phyloP scores from a whole-genome alignment of 1,140 invertebrate genomes.

The Hypsibius dujardini region DNA sequence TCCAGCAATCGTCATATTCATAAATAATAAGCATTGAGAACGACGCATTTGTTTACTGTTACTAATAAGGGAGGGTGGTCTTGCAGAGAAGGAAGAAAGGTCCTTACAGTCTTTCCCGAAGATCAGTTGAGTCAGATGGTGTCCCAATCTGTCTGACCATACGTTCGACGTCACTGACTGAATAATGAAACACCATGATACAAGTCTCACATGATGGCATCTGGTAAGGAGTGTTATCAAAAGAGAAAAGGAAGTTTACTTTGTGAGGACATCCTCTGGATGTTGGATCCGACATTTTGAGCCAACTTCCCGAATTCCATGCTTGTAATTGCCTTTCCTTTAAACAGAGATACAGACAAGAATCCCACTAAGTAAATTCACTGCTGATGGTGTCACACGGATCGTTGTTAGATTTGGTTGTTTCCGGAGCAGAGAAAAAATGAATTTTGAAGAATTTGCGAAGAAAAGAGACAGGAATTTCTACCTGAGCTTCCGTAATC shows the following conservation, averaged over 20 bases:
- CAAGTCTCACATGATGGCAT: not conserved
- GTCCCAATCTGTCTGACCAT: conserved; percentile 14
- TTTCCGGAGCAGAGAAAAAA: no score
- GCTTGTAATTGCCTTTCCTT: not conserved
- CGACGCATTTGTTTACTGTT: not conserved
- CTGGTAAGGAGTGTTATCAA: not conserved
- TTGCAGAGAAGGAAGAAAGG: not conserved
- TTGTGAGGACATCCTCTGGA: conserved; percentile 5
- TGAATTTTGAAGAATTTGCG: no score
- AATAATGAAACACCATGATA: not conserved
- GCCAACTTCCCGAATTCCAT: not conserved
- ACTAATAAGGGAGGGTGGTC: not conserved
- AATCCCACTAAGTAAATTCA: no score
- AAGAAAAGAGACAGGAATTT: no score
- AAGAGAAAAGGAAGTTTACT: not conserved
- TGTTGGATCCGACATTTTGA: not conserved
- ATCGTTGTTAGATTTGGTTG: no score
- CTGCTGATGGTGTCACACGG: no score
- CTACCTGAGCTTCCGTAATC: no score
- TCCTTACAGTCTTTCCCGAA: not conserved
- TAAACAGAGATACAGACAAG: not conserved
- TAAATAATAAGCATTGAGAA: not conserved
- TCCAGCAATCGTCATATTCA: not conserved
- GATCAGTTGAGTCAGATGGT: not conserved
- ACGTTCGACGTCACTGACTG: conserved; percentile 13